phyloP scores from a whole-genome alignment of 2,797 vertebrate genomes.

The Anguilla marmorata region DNA sequence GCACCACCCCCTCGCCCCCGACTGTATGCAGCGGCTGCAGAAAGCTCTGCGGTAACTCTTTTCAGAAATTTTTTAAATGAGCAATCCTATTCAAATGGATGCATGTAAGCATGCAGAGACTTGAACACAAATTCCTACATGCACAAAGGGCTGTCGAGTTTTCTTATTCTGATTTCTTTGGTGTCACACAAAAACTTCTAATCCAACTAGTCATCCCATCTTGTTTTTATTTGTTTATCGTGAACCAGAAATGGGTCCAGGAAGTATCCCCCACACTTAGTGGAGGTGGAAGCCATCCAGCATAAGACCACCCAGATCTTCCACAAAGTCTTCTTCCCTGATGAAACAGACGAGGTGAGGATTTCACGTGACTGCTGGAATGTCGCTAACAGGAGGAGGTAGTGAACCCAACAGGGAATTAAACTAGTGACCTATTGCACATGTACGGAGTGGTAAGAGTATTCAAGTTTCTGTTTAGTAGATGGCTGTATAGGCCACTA shows the following conservation, averaged over 20 bases:
- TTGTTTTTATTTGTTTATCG: constrained; percentile 23
- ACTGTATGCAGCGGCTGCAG: constrained; percentile 93
- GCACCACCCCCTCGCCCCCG: constrained; percentile 81
- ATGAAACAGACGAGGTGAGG: constrained; percentile 91
- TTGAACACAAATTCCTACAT: not conserved
- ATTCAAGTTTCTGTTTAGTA: not conserved
- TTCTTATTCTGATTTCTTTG: not conserved
- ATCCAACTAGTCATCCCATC: not conserved
- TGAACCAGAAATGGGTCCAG: constrained; percentile 86
- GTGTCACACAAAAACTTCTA: not conserved
- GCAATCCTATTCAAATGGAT: not conserved
- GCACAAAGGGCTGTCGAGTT: not conserved
- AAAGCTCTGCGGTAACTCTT: constrained; percentile 85
- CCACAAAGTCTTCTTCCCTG: constrained; percentile 97
- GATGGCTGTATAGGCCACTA: not conserved
- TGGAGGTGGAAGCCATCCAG: constrained; percentile 97
- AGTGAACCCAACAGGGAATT: not conserved
- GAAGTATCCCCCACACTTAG: constrained; percentile 93
- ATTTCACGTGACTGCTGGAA: not conserved
- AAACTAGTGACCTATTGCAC: not conserved
- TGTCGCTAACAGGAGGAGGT: not conserved
- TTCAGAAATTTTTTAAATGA: not conserved
- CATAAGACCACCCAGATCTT: constrained; percentile 99
- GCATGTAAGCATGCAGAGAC: not conserved
- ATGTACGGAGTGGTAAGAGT: not conserved